Evolutionary conservation across 2,797 vertebrate genomes (phyloP).

Genomic region (Coluber constrictor): DNA sequence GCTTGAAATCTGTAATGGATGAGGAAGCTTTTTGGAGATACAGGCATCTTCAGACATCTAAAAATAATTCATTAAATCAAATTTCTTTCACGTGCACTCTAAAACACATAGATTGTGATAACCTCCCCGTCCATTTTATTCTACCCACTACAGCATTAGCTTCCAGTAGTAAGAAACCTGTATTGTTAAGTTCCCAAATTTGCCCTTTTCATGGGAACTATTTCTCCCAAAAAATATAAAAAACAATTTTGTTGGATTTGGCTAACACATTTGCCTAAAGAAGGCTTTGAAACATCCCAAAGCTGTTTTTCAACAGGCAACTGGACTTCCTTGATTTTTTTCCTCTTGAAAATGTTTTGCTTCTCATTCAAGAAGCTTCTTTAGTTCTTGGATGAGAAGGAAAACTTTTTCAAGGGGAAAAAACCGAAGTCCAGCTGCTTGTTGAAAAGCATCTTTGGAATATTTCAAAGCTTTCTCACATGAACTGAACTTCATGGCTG

Average conservation of each 20-base stretch:
- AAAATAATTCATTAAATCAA: constrained; percentile 38
- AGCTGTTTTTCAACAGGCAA: neutral
- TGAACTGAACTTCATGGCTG: neutral
- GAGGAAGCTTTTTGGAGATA: constrained; percentile 39
- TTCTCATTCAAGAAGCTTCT: neutral
- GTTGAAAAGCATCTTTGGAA: neutral
- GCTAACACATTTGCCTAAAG: neutral
- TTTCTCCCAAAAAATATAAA: neutral
- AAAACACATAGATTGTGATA: neutral
- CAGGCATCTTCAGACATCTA: constrained; percentile 59
- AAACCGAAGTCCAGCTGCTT: neutral
- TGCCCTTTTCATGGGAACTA: neutral
- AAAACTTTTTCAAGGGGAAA: neutral
- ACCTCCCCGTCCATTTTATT: neutral
- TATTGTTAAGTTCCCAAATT: neutral
- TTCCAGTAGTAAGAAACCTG: neutral
- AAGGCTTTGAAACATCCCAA: neutral
- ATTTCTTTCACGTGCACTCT: neutral
- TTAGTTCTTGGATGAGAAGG: neutral
- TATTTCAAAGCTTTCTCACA: neutral
- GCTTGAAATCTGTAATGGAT: constrained; percentile 22
- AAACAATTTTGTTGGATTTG: neutral
- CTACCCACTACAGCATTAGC: neutral
- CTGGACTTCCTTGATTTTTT: neutral
- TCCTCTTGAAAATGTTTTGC: neutral